phyloP scores from a whole-genome alignment of 1,140 invertebrate genomes.

The Brachionus manjavacas region DNA sequence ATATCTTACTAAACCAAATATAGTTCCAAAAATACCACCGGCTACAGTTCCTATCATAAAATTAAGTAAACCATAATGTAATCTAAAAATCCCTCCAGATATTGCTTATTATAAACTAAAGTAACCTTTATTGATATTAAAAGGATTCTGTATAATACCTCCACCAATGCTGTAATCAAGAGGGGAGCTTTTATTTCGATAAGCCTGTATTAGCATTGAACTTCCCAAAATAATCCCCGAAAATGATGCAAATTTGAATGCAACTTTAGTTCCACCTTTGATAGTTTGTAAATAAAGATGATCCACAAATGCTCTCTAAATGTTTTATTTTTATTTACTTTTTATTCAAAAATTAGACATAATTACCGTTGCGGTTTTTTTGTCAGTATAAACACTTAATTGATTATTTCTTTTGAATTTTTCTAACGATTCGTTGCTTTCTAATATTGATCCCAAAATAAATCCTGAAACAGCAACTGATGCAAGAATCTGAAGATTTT shows the following conservation, averaged over 20 bases:
- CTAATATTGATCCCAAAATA: constrained; percentile 15
- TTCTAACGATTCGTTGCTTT: neutral
- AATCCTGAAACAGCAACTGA: constrained; percentile 17
- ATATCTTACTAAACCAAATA: constrained; percentile 5
- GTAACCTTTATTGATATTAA: neutral
- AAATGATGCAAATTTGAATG: neutral
- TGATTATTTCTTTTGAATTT: constrained; percentile 36
- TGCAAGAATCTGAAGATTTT: constrained; percentile 16
- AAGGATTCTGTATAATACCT: neutral
- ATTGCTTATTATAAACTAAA: neutral
- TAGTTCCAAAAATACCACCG: constrained; percentile 8
- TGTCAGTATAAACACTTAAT: neutral
- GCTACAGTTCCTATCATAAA: neutral
- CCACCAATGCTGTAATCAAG: constrained; percentile 36
- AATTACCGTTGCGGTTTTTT: constrained; percentile 28
- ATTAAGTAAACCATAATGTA: constrained; percentile 17
- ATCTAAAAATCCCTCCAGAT: constrained; percentile 4
- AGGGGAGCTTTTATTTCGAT: constrained; percentile 23
- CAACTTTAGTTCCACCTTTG: neutral
- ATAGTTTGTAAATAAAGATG: constrained; percentile 31
- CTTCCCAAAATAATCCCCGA: neutral
- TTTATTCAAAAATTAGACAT: too few relatives aligned
- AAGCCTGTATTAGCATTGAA: constrained; percentile 10
- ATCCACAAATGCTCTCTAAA: constrained; percentile 6
- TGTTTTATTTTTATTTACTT: neutral